Base-by-base conservation (phyloP, 2,888 invertebrate species). In the Galerucella calmariensis region DNA sequence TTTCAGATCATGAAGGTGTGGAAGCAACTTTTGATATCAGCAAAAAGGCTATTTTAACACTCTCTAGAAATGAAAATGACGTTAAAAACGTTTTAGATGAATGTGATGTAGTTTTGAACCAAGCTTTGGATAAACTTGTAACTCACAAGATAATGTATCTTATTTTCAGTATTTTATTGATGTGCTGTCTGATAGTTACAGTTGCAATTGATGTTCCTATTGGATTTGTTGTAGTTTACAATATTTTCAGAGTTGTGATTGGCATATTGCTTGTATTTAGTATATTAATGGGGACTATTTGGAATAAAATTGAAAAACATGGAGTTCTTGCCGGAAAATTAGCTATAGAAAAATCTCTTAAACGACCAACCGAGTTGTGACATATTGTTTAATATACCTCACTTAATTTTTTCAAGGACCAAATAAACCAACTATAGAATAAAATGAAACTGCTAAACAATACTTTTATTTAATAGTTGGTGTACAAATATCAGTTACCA, bases 1-100 rank as follows among this genome's bases (percentile, higher is more conserved):
- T 93, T 87, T 97, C 97, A 0, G 97, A 97, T 86, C 97, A 97
- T 86, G 97, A 97, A 87, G 97, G 95, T 14, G 92, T 97, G 9
- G 87, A 91, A 75, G 90, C 94, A 9, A 90, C 85, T 12, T 84
- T 91, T 56, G 79, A 80, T 72, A 81, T 89, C 16, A 81, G 73
- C 46, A 76, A 77, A 87, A 80, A 85, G 84, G 73, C 76, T 66
- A 75, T 73, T 48, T 61, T 67, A 5, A 67, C 12, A n/a, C 69
- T 63, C 69, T 69, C 41, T 51, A 75, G 63, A 41, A 79, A 83
- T 69, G 69, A 77, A 14, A 79, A 79, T 14, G 77, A 77, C 12
- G 80, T 81, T 69, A 75, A 79, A 68, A 74, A 74, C 10, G 88
- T 89, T 0, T 86, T 93, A 56, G 87, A 89, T 67, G 90, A 93